Base-by-base conservation (phyloP, 2,113 vertebrate genomes). In the Chaenogobius annularis region DNA sequence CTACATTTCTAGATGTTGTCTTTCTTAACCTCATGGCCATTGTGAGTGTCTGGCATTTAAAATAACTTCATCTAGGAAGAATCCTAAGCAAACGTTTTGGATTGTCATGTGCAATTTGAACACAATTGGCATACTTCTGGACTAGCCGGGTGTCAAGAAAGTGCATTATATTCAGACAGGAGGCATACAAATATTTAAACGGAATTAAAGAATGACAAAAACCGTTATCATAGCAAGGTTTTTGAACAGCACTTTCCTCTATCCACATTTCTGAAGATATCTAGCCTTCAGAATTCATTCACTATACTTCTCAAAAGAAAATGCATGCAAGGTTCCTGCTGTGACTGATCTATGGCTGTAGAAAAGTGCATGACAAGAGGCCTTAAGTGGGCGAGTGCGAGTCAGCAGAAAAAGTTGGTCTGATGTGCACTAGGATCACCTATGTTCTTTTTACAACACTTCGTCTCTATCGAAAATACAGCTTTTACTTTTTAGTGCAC, bases 1-100 rank as follows among this genome's bases (percentile, higher is more conserved):
- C 70, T 67, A 78, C 81, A 78, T 77, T 15, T 74, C 37, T 77
- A 72, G 20, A 84, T 73, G 82, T 72, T 69, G 26, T 83, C 54
- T 75, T 77, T 47, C 56, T 75, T 72, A 78, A 56, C 48, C 58
- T 80, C 68, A 46, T 67, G 59, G 64, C 65, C 66, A 46, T 15
- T 31, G 40, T 19, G 70, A 73, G 55, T 70, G 55, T 72, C 68
- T 63, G 22, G 26, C 55, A 72, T 85, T 81, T 62, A 40, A 66
- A 50, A 14, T 66, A n/a, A n/a, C n/a, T n/a, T n/a, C 40, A 31
- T 66, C 52, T 26, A 52, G 35, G 59, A 56, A n/a, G 55, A 70
- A 56, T 40, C 78, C 68, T 79, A 83, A 22, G 15, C 11, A 13
- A 26, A 26, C 55, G 13, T 23, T 40, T 40, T 40, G 3, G 37